Evolutionary conservation across 2,888 invertebrate species (phyloP).

Genomic region (Coecobrya sp.): DNA sequence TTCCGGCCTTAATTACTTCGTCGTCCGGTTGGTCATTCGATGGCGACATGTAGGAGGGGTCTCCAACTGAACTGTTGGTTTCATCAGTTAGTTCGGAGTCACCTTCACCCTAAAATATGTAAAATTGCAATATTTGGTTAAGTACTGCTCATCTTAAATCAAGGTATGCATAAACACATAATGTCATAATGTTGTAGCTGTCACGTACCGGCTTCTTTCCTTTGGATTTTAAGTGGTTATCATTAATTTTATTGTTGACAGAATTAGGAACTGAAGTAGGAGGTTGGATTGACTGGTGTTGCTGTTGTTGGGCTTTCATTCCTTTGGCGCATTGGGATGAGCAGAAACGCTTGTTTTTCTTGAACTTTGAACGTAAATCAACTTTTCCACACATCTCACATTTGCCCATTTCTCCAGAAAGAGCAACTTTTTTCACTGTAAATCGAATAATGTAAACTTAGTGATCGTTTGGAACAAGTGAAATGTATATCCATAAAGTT

Average conservation of each 20-base stretch:
- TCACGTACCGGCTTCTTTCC: slow-evolving; percentile 84
- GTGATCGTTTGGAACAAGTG: no score
- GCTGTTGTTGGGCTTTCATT: slow-evolving; percentile 85
- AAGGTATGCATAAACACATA: no score
- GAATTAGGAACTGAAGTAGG: slow-evolving; percentile 39
- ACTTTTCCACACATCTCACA: slow-evolving; percentile 93
- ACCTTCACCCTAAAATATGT: slow-evolving; percentile 81
- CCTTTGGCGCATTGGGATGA: slow-evolving; percentile 91
- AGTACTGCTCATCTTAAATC: background rate
- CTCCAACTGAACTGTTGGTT: slow-evolving; percentile 86
- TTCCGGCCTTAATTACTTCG: slow-evolving; percentile 90
- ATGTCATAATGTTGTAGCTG: background rate
- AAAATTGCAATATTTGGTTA: background rate
- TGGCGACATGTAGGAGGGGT: slow-evolving; percentile 82
- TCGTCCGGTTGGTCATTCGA: slow-evolving; percentile 83
- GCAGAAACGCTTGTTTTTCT: slow-evolving; percentile 93
- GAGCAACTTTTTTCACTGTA: slow-evolving; percentile 89
- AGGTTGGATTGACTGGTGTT: slow-evolving; percentile 65
- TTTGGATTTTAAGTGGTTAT: slow-evolving; percentile 76
- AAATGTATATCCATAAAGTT: background rate
- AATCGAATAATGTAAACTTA: slow-evolving; percentile 69
- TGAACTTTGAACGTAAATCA: slow-evolving; percentile 91
- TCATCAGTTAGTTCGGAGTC: slow-evolving; percentile 85
- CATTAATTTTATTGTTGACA: slow-evolving; percentile 66
- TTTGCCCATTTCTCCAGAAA: slow-evolving; percentile 89